These are phyloP conservation scores for Tuta absoluta DNA, from an alignment of 2,888 invertebrate genomes.

Conservation along the genomic window DNA sequence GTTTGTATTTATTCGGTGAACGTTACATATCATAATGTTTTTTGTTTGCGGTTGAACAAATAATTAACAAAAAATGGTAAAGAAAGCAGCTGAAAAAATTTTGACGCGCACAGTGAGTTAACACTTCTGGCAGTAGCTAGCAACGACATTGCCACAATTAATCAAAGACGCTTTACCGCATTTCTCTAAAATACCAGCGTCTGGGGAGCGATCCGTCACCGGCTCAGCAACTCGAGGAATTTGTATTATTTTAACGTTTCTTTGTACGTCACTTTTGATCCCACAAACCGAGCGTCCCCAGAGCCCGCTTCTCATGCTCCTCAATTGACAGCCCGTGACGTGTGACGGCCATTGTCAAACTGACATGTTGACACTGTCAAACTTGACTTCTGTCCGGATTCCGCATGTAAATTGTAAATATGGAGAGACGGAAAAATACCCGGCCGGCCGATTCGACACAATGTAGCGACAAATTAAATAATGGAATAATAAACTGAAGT, in stretches of 20 bases:
- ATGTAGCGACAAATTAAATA: slow-evolving; percentile 79
- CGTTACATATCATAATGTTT: slow-evolving; percentile 4
- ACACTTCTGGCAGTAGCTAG: slow-evolving; percentile 16
- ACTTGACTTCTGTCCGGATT: slow-evolving; percentile 79
- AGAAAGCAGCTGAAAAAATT: background rate
- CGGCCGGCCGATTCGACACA: slow-evolving; percentile 54
- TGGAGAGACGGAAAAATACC: slow-evolving; percentile 78
- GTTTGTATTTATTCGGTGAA: slow-evolving; percentile 21
- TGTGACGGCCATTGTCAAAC: slow-evolving; percentile 75
- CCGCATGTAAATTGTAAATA: slow-evolving; percentile 73
- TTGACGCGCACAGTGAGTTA: slow-evolving; percentile 11
- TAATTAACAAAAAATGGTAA: background rate
- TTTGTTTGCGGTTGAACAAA: background rate
- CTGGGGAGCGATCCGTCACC: slow-evolving; percentile 68
- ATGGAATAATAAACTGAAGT: slow-evolving; percentile 69
- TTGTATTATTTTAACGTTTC: slow-evolving; percentile 46
- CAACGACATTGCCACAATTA: slow-evolving; percentile 17
- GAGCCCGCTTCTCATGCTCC: slow-evolving; percentile 73
- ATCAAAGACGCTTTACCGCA: slow-evolving; percentile 21
- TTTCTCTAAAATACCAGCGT: slow-evolving; percentile 38
- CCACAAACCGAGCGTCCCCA: slow-evolving; percentile 52
- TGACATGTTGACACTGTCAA: slow-evolving; percentile 80
- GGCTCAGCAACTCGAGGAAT: slow-evolving; percentile 57
- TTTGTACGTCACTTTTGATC: slow-evolving; percentile 48
- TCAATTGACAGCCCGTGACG: slow-evolving; percentile 74